Evolutionary conservation across 2,888 invertebrate species (phyloP), one percentile per base, ranked within the genome.

Genomic region (Lacanobia oleracea): DNA sequence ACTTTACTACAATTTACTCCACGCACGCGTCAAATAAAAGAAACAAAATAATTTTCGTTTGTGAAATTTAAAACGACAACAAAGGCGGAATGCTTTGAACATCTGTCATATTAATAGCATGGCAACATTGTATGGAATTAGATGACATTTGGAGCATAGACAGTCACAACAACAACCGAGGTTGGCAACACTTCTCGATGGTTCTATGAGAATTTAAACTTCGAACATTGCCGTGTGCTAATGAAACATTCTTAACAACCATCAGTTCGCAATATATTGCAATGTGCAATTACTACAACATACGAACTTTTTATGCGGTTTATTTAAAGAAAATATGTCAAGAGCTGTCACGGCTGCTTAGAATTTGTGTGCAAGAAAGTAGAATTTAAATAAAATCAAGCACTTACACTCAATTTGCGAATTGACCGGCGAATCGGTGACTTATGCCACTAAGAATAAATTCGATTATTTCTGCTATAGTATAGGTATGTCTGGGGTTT

Each of bases 101-200:
- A 85, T 87, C 78, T 81, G 84, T 88, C 88, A 89, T 87, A 87
- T 88, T 89, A 86, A 89, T 86, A 86, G 87, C 85, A 82, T 81
- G 75, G 81, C 67, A 81, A 86, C 86, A 85, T 84, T 85, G 83
- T 83, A 82, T 88, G 81, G 82, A 86, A 88, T 88, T 88, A 88
- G 86, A 86, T 88, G 86, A 88, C 86, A 86, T 88, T 88, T 88
- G 72, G 77, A 84, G 81, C 78, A 81, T 66, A 77, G 67, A 64
- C 66, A 67, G 68, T 77, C 79, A 79, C 72, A 81, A 75, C 74
- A 79, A 59, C 59, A 61, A 66, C 53, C 37, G 67, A 61, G 72
- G 67, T 72, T 85, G 81, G 75, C 85, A 84, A 77, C 77, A 76
- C 82, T 63, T 77, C 79, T 64, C 70, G 51, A 71, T 81, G 77